Percentiles rank a stretch among this genome's conserved stretches.
Conservation (phyloP, 1,140 invertebrate genomes). For the Tetraneura akinire region DNA sequence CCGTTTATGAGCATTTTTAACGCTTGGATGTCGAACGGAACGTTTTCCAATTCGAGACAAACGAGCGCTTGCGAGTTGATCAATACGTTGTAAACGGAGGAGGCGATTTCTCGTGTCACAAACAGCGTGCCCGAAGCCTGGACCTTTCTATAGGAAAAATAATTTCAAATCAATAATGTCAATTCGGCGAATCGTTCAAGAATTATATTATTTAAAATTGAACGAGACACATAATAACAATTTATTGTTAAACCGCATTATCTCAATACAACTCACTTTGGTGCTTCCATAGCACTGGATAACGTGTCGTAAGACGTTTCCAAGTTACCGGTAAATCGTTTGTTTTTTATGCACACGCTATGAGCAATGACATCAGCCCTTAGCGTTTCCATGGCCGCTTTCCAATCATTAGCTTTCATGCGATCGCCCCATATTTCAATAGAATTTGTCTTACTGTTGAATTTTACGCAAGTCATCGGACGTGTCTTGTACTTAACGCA, state of each 20-base stretch:
- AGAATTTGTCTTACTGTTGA: not conserved
- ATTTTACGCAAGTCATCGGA: not conserved
- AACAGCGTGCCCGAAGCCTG: slow-evolving; percentile 57
- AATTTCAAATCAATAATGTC: not conserved
- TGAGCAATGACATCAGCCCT: slow-evolving; percentile 67
- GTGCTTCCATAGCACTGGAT: not conserved
- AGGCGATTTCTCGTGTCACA: slow-evolving; percentile 57
- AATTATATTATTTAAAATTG: too few species aligned
- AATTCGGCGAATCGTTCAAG: too few species aligned
- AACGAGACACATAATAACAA: too few species aligned
- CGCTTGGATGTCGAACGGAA: slow-evolving; percentile 64
- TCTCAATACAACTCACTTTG: not conserved
- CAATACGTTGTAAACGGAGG: slow-evolving; percentile 62
- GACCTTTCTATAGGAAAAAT: slow-evolving; percentile 36
- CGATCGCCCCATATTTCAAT: slow-evolving; percentile 60
- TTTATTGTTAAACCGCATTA: too few species aligned
- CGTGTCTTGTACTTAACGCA: not conserved
- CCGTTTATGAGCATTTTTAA: slow-evolving; percentile 53
- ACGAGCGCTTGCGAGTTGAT: slow-evolving; percentile 63
- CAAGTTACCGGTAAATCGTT: slow-evolving; percentile 54
- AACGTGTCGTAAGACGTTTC: not conserved
- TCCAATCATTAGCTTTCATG: slow-evolving; percentile 70
- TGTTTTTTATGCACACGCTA: slow-evolving; percentile 62
- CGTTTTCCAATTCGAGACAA: slow-evolving; percentile 66
- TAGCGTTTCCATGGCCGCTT: slow-evolving; percentile 68